A percentile compares a stretch with the other conserved stretches of the same genome.
Conservation (phyloP, 1,140 invertebrate genomes). For the Lepidurus couesii region DNA sequence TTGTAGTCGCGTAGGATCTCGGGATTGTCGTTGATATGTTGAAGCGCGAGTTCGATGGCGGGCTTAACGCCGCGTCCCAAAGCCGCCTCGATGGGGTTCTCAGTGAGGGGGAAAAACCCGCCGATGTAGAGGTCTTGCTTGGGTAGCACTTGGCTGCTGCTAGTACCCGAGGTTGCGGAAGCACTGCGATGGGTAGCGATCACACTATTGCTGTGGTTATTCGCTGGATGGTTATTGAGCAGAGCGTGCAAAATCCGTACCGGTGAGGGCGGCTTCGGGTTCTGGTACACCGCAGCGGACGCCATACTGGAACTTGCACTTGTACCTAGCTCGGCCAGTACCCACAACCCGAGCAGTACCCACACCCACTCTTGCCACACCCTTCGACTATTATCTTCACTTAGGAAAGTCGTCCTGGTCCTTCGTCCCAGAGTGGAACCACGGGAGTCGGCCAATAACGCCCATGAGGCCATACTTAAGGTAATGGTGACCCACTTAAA, state of each 20-base stretch:
- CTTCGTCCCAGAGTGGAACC: neutral
- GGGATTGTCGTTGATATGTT: constrained; percentile 85
- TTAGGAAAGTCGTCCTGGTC: neutral
- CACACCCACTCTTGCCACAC: neutral
- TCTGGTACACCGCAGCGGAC: neutral
- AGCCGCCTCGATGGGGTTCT: constrained; percentile 57
- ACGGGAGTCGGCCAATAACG: neutral
- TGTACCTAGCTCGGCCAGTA: neutral
- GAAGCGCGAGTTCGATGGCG: constrained; percentile 81
- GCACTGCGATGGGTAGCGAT: neutral
- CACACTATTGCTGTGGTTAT: neutral
- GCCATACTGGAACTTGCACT: neutral
- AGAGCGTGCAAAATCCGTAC: constrained; percentile 9
- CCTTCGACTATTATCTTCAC: neutral
- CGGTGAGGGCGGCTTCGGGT: neutral
- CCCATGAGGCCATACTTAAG: neutral
- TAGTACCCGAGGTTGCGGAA: constrained; percentile 19
- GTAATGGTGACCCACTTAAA: neutral
- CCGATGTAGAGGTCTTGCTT: constrained; percentile 76
- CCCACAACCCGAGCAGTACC: neutral
- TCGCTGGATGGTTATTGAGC: neutral
- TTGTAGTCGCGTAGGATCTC: constrained; percentile 75
- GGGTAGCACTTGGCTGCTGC: neutral
- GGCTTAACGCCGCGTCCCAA: constrained; percentile 85
- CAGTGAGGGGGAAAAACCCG: constrained; percentile 81